Evolutionary conservation across 2,113 vertebrate genomes (phyloP).

Genomic region (Xyrauchen texanus): DNA sequence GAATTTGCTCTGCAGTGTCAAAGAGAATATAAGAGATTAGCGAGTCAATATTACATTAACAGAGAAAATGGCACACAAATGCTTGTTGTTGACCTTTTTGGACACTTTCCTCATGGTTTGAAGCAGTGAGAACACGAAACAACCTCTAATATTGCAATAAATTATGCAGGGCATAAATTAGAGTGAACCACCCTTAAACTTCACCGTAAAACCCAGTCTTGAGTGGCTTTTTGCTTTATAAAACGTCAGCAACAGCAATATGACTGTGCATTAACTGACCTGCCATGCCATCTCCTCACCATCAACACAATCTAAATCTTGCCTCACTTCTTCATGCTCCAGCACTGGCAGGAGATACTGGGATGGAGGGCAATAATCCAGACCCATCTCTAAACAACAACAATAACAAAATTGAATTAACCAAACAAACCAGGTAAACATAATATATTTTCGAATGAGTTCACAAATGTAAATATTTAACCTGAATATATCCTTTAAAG

Average conservation of each 20-base stretch:
- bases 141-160: neutral
- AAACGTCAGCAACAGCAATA: too few species aligned
- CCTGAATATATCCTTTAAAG: too few species aligned
- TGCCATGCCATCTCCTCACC: constrained; percentile 81
- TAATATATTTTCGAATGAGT: neutral
- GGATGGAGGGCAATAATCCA: constrained; percentile 86
- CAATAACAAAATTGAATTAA: neutral
- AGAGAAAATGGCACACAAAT: neutral
- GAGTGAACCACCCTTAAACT: too few species aligned
- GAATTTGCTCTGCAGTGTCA: constrained; percentile 85
- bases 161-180: too few species aligned
- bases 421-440: neutral
- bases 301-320: constrained; percentile 70
- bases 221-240: too few species aligned
- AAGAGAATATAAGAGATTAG: constrained; percentile 21
- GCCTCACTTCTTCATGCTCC: constrained; percentile 73
- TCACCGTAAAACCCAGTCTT: too few species aligned
- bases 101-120: neutral
- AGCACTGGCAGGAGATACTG: constrained; percentile 81
- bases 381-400: constrained; percentile 78
- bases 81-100: neutral
- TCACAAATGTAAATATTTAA: too few species aligned
- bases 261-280: constrained; percentile 63
- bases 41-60: neutral
- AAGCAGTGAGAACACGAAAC: neutral